Evolutionary conservation across 2,888 invertebrate species (phyloP).

Genomic region (Ferrisia virgata): DNA sequence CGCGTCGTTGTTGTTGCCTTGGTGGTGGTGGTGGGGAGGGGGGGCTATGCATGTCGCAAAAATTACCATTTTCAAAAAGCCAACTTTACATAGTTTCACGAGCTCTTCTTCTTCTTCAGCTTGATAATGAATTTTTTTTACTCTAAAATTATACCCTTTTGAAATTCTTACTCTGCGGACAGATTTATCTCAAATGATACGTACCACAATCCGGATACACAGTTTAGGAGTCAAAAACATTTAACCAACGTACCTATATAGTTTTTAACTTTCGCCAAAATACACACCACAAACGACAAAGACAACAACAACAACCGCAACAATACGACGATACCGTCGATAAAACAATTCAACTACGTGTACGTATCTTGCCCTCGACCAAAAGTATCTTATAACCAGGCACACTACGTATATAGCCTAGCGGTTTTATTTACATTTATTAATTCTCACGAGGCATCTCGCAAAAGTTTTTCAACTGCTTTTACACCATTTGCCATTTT

Average conservation of each 20-base stretch:
- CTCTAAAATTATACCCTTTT: background rate
- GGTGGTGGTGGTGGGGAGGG: too few relatives aligned
- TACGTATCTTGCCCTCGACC: background rate
- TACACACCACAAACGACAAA: background rate
- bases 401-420: background rate
- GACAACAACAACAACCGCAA: too few relatives aligned
- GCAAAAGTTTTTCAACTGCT: background rate
- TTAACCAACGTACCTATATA: background rate
- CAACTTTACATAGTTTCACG: too few relatives aligned
- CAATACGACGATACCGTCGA: background rate
- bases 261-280: background rate
- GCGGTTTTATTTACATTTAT: slow-evolving; percentile 27
- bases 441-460: slow-evolving; percentile 19
- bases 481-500: slow-evolving; percentile 5
- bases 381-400: too few relatives aligned
- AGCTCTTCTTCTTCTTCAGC: too few relatives aligned
- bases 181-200: background rate
- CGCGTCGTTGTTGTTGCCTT: too few relatives aligned
- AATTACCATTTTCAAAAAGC: background rate
- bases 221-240: background rate
- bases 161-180: background rate
- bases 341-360: background rate
- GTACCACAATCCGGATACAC: background rate
- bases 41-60: too few relatives aligned
- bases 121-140: background rate